Conservation (phyloP, 2,113 vertebrate species). For the Malurus elegans region DNA sequence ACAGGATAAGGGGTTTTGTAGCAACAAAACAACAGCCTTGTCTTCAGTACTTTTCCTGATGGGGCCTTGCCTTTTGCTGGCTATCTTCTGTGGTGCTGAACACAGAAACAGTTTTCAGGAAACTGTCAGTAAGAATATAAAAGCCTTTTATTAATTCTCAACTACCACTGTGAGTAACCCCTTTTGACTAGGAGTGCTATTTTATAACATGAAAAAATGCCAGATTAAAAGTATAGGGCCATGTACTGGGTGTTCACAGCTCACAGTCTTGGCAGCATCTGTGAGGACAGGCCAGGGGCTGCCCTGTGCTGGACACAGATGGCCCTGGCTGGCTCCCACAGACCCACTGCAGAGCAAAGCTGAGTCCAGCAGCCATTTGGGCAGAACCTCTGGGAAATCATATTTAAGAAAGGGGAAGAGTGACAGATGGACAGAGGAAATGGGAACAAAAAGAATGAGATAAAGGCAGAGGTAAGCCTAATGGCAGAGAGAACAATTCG, state of each 20-base stretch:
- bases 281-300: not conserved
- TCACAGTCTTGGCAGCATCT: not conserved
- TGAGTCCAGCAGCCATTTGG: not conserved
- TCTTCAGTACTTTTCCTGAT: not conserved
- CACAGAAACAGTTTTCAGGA: not conserved
- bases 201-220: not conserved
- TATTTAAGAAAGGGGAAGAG: not conserved
- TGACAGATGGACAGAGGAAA: not conserved
- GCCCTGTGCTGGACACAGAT: rapidly evolving
- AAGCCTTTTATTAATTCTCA: not conserved
- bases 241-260: no score
- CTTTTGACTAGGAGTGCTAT: not conserved
- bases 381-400: not conserved
- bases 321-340: not conserved
- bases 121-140: not conserved
- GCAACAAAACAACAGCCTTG: not conserved
- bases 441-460: not conserved
- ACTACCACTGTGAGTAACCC: not conserved
- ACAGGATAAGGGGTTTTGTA: not conserved
- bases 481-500: not conserved
- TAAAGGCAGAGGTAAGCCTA: not conserved
- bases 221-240: not conserved
- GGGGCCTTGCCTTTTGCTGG: not conserved
- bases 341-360: not conserved
- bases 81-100: not conserved